Evolutionary conservation across 2,113 vertebrate species (phyloP), one percentile per base, ranked within the genome.

Genomic region (Osmerus eperlanus): DNA sequence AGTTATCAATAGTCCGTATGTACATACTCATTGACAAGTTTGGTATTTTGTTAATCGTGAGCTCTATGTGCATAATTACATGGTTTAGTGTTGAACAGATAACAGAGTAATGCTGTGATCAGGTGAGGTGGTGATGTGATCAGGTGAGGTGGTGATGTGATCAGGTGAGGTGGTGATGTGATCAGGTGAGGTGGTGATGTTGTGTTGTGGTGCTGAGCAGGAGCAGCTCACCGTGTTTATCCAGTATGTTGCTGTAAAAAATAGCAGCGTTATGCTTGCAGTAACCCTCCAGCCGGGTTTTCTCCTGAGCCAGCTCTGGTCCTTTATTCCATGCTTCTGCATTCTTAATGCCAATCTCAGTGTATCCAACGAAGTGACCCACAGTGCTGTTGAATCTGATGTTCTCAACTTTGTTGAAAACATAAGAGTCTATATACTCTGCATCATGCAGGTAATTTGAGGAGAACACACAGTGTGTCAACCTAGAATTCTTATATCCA

Each of bases 401-500:
- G 0, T 0, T 0, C 60, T 75, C 62, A 18, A 0, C 5, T 28
- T 71, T 51, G 54, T 85, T 83, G 65, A 78, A 85, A 18, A 16
- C 0, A 1, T 13, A 25, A 9, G 65, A 67, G 0, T 15, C 0
- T 58, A 81, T 79, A 19, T 0, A 73, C 72, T 81, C 78, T 3
- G 82, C 71, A 81, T 82, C 82, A 0, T 72, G 65, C 68, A 60
- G 81, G 0, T 86, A 68, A 36, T 64, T 29, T 28, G 87, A 89
- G 83, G 65, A 85, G 68, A 65, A 89, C 2, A 1, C n/a, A 47
- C 86, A 87, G 0, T 2, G 7, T 11, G 0, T 0, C 0, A 5
- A 36, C 0, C 0, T 2, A 7, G n/a, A 0, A 0, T 0, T 7
- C 5, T 3, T 64, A 75, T 80, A 88, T 70, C 75, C 86, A 80